Conservation (phyloP, 2,113 vertebrate genomes). For the Podarcis cretensis region DNA sequence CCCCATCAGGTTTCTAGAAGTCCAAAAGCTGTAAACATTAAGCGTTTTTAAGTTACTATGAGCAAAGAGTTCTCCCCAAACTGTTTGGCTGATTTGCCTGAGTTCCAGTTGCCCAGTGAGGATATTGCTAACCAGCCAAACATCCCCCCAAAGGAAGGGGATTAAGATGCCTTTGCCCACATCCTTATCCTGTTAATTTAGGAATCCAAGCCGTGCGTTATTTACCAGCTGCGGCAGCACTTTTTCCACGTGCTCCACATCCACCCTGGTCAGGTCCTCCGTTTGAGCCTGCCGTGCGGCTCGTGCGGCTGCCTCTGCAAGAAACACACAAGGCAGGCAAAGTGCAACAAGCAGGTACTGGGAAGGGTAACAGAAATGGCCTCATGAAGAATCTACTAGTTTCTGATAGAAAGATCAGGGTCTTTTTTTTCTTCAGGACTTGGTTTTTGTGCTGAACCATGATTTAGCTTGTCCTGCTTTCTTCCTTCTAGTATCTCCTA, state of each 20-base stretch:
- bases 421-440: not conserved
- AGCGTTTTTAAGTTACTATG: not conserved
- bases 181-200: not conserved
- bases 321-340: accelerated
- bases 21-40: constrained; percentile 75
- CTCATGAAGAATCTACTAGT: not conserved
- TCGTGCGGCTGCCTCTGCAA: constrained; percentile 70
- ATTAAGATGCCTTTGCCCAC: not conserved
- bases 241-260: constrained; percentile 78
- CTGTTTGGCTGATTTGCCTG: not conserved
- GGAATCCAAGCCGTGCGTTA: not conserved
- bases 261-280: constrained; percentile 64
- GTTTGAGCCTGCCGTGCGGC: constrained; percentile 69
- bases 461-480: not conserved
- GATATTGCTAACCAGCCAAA: constrained; percentile 6
- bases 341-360: not conserved
- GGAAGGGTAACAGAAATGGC: not conserved
- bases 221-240: constrained; percentile 81
- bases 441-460: not conserved
- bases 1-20: constrained; percentile 64
- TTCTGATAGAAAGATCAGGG: not conserved
- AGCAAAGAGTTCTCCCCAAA: not conserved
- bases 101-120: not conserved
- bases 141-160: accelerated
- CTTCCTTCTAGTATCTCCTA: no score